Evolutionary conservation across 2,113 vertebrate genomes (phyloP).

Genomic region (Callipepla californica): DNA sequence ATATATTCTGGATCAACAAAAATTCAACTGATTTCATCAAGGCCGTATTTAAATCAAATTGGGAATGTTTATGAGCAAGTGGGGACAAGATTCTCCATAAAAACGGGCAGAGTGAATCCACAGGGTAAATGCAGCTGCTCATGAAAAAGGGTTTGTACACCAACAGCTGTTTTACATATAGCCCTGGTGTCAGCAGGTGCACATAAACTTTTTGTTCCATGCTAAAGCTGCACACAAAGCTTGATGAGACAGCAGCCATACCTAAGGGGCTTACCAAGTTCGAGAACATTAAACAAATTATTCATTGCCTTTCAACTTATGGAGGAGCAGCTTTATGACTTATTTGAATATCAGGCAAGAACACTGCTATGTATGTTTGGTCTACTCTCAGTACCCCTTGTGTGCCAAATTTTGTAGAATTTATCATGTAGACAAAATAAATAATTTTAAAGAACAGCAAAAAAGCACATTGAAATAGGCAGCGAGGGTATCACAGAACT

Average conservation of each 20-base stretch:
- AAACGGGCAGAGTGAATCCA: background rate
- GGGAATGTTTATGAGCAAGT: background rate
- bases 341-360: background rate
- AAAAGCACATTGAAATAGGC: background rate
- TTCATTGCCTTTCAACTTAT: background rate
- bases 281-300: background rate
- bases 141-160: background rate
- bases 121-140: constrained; percentile 34
- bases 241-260: background rate
- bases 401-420: background rate
- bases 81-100: background rate
- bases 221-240: background rate
- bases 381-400: background rate
- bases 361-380: background rate
- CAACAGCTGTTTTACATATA: background rate
- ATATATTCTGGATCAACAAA: background rate
- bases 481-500: no score
- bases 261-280: background rate
- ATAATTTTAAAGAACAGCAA: background rate
- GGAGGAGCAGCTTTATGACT: background rate
- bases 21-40: background rate
- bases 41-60: background rate
- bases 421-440: fast-evolving
- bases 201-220: background rate
- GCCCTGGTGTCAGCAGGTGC: background rate